Evolutionary conservation across 2,888 invertebrate species (phyloP).

Genomic region (Apoda limacodes): DNA sequence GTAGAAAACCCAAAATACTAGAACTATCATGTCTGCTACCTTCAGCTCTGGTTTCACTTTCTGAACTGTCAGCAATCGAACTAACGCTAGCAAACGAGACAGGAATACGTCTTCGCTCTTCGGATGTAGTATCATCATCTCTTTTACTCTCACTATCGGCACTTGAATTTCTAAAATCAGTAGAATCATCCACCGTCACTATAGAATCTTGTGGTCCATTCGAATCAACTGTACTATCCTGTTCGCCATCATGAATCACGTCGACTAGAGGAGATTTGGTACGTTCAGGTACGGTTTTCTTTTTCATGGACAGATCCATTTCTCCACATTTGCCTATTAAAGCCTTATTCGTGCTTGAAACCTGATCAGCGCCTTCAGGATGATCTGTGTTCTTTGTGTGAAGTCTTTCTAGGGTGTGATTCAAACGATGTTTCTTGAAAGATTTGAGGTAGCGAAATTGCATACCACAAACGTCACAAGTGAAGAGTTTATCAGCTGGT

Average conservation of each 20-base stretch:
- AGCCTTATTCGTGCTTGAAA: constrained; percentile 79
- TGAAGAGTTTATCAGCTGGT: constrained; percentile 90
- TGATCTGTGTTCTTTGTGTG: constrained; percentile 75
- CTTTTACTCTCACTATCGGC: constrained; percentile 49
- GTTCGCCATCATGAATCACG: constrained; percentile 67
- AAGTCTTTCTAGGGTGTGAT: constrained; percentile 85
- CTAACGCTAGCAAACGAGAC: constrained; percentile 66
- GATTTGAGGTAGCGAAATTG: constrained; percentile 91
- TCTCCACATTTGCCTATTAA: constrained; percentile 66
- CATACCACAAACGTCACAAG: constrained; percentile 93
- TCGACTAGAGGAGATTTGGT: constrained; percentile 60
- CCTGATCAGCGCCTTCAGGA: constrained; percentile 72
- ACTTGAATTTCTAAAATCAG: constrained; percentile 54
- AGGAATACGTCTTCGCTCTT: constrained; percentile 43
- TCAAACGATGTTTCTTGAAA: constrained; percentile 89
- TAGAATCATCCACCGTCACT: constrained; percentile 55
- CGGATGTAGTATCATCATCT: constrained; percentile 37
- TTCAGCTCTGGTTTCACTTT: constrained; percentile 53
- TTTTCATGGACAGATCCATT: constrained; percentile 70
- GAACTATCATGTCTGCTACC: constrained; percentile 64
- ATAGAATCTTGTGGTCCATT: constrained; percentile 63
- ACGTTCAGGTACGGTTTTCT: constrained; percentile 44
- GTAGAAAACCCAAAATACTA: constrained; percentile 72
- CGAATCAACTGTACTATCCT: constrained; percentile 81
- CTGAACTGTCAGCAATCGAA: constrained; percentile 65